Evolutionary conservation across 2,113 vertebrate genomes (phyloP).

Genomic region (Sturnus vulgaris): DNA sequence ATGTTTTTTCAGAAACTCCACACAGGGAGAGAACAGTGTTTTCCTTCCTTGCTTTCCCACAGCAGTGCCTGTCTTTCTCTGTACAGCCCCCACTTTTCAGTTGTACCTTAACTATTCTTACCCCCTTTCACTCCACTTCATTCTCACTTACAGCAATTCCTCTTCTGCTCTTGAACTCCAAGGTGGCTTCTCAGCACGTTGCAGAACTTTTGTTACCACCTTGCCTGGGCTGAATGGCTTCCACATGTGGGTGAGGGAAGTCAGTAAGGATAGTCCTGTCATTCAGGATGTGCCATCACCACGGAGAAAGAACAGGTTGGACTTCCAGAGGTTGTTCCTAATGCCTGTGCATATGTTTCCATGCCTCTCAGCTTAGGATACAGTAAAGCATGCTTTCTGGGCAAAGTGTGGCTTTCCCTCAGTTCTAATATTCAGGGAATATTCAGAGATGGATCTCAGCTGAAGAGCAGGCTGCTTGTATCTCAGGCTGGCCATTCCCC

Average conservation of each 20-base stretch:
- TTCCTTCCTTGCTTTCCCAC: not conserved
- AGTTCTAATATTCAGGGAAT: not conserved
- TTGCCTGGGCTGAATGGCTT: not conserved
- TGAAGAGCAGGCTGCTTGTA: not conserved
- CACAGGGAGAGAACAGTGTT: not conserved
- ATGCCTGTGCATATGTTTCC: not conserved
- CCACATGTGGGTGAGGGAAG: not conserved
- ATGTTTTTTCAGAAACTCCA: not conserved
- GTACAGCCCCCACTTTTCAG: not conserved
- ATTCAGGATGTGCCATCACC: not conserved
- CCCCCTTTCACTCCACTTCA: not conserved
- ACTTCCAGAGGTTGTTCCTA: not conserved
- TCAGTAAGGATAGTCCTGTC: not conserved
- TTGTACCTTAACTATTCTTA: not conserved
- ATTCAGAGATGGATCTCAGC: not conserved
- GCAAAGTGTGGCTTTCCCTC: not conserved
- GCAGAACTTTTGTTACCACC: not conserved
- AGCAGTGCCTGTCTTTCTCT: not conserved
- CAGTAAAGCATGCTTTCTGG: rapidly evolving
- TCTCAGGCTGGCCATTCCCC: not conserved
- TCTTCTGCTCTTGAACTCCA: not conserved
- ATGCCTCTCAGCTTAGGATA: not conserved
- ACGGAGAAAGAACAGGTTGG: not conserved
- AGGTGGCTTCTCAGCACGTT: not conserved
- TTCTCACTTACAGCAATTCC: not conserved